These are phyloP conservation scores for Timandra comae DNA, from an alignment of 2,888 invertebrate species.

Conservation along the genomic window DNA sequence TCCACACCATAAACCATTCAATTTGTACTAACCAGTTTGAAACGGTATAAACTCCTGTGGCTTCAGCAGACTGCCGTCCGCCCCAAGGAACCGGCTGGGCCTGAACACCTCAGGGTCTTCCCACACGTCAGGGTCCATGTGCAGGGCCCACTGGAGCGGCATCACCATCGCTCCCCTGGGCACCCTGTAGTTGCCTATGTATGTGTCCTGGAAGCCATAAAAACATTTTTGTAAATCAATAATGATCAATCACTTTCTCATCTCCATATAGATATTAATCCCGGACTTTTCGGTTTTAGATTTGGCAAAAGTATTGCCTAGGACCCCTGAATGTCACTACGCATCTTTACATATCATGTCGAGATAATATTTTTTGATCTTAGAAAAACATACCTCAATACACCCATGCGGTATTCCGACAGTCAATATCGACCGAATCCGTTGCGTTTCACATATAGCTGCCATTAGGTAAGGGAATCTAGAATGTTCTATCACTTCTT, in stretches of 20 bases:
- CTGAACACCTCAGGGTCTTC: slow-evolving; percentile 80
- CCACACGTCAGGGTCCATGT: slow-evolving; percentile 83
- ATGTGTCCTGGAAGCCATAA: slow-evolving; percentile 73
- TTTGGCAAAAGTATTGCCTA: too few species aligned
- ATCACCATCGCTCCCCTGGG: slow-evolving; percentile 84
- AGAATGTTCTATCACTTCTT: slow-evolving; percentile 75
- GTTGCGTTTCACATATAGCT: slow-evolving; percentile 85
- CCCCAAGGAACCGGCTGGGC: slow-evolving; percentile 82
- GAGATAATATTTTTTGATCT: too few species aligned
- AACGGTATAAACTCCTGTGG: slow-evolving; percentile 87
- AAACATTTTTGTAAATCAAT: too few species aligned
- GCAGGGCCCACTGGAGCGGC: slow-evolving; percentile 88
- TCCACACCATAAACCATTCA: too few species aligned
- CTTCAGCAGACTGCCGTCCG: slow-evolving; percentile 78
- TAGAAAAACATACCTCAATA: slow-evolving; percentile 52
- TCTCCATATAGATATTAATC: too few species aligned
- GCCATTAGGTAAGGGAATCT: slow-evolving; percentile 81
- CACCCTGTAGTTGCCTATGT: slow-evolving; percentile 78
- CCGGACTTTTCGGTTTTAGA: too few species aligned
- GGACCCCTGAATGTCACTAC: too few species aligned
- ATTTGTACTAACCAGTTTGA: slow-evolving; percentile 86
- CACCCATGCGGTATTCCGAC: slow-evolving; percentile 91
- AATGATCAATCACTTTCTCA: too few species aligned
- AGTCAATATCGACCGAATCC: slow-evolving; percentile 87
- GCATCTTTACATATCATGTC: too few species aligned